Conservation (phyloP, 2,888 invertebrate genomes). For the Euspilapteryx auroguttella region DNA sequence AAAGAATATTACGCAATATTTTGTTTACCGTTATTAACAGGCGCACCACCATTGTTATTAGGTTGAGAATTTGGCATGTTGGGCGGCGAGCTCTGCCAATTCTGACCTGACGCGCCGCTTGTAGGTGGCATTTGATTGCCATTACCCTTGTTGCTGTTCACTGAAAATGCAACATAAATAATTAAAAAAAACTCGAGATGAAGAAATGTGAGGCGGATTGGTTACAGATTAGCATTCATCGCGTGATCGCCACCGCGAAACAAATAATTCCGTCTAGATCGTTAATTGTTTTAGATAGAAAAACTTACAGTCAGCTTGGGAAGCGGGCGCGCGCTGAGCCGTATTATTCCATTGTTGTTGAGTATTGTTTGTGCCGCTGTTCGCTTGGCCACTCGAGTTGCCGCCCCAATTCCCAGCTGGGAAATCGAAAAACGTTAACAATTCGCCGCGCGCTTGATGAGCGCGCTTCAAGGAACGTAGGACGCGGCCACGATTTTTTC, state of each 20-base stretch:
- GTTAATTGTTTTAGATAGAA: too few species aligned
- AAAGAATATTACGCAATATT: not conserved
- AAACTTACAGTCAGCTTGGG: slow-evolving; percentile 53
- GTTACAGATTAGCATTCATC: too few species aligned
- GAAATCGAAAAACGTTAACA: slow-evolving; percentile 14
- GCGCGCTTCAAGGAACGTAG: too few species aligned
- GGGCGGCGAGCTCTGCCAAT: slow-evolving; percentile 44
- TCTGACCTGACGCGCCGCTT: slow-evolving; percentile 35
- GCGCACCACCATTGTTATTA: slow-evolving; percentile 43
- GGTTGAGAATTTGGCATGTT: slow-evolving; percentile 51
- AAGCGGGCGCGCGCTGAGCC: slow-evolving; percentile 51
- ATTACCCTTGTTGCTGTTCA: slow-evolving; percentile 53
- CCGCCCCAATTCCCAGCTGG: slow-evolving; percentile 55
- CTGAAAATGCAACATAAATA: slow-evolving; percentile 17
- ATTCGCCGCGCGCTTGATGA: too few species aligned
- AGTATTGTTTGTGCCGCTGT: slow-evolving; percentile 46
- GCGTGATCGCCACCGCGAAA: too few species aligned
- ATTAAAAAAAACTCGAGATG: slow-evolving; percentile 3
- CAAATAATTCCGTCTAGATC: too few species aligned
- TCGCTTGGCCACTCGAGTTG: slow-evolving; percentile 42
- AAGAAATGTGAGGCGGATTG: too few species aligned
- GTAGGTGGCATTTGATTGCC: slow-evolving; percentile 46
- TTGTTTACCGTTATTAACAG: slow-evolving; percentile 37
- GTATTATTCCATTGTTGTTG: slow-evolving; percentile 51
- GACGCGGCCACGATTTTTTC: too few species aligned